Evolutionary conservation across 2,113 vertebrate species (phyloP).

Genomic region (Ceyx cyanopectus): DNA sequence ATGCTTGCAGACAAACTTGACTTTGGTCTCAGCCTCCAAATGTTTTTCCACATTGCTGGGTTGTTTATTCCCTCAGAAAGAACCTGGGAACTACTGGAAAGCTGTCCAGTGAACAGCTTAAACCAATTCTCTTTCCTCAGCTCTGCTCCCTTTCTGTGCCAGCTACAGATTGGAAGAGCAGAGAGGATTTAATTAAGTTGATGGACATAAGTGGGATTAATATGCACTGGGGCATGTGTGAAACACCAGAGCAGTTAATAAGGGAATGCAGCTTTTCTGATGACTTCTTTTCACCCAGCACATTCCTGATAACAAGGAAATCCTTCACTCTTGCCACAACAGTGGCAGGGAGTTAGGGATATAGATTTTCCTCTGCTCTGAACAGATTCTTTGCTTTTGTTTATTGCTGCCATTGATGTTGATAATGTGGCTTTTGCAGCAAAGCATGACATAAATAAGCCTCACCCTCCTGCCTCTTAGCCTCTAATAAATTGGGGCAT

Average conservation of each 20-base stretch:
- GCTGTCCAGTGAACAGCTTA: background rate
- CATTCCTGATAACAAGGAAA: constrained; percentile 11
- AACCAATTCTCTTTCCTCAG: background rate
- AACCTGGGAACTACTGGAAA: background rate
- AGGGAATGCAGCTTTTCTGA: constrained; percentile 4
- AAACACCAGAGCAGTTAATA: background rate
- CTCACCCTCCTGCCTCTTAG: background rate
- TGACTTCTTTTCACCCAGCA: background rate
- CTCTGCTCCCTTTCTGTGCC: background rate
- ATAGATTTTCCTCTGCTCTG: constrained; percentile 11
- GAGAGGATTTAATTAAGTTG: background rate
- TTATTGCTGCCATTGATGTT: constrained; percentile 27
- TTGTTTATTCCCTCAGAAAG: background rate
- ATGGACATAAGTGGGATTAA: background rate
- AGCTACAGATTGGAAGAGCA: background rate
- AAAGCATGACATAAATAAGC: constrained; percentile 9
- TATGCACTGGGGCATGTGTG: background rate
- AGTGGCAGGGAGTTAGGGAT: background rate
- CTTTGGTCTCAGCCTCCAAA: background rate
- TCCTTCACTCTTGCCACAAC: constrained; percentile 4
- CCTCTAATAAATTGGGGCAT: background rate
- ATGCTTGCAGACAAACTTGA: background rate
- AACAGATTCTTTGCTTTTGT: constrained; percentile 9
- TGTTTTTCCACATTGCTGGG: background rate
- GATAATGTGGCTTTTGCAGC: background rate